Base-by-base conservation (phyloP, 2,797 vertebrate genomes). In the Schizopygopsis malacanthus region DNA sequence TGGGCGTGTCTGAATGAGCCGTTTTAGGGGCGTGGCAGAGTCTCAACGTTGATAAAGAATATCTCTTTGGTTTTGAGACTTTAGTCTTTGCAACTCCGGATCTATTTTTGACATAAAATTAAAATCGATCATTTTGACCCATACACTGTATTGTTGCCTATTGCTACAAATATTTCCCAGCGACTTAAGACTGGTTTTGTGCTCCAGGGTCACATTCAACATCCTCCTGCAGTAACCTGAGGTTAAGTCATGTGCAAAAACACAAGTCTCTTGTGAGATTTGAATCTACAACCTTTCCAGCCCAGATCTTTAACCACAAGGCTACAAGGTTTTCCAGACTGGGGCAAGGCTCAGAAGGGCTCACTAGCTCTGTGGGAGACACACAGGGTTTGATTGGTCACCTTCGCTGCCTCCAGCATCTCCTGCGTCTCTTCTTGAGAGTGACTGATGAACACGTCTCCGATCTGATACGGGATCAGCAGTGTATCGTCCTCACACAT, bases 381-480 rank as follows among this genome's bases (percentile, higher is more conserved):
- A 4, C 4, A 6, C 45, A 11, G 2, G 18, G 47, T 37, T 16
- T 7, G 61, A n/a, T 18, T 4, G 52, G 5, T 84, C 85, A 99
- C 98, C 96, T 99, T 99, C 5, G 97, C 97, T 41, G 96, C 96
- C 90, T 98, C 98, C 89, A 99, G 93, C 98, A 99, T 97, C 86
- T 98, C 97, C 69, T 99, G 97, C 0, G 98, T 98, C 89, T 99
- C 97, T 12, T 99, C 98, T 90, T 98, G 97, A 33, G 97, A 95
- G 88, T 99, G 98, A 39, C 97, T 98, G 90, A 99, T 97, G 89
- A 99, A 99, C 7, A 99, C 97, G 3, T 99, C 97, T 2, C 98
- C 98, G 0, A 99, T 98, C 85, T 98, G 98, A 91, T 98, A 99
- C 0, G 98, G 98, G 50, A 99, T 95, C 87, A 97, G 90, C 1